These are phyloP conservation scores for Drosophila incognita DNA, from an alignment of 2,888 invertebrate genomes.

Conservation along the genomic window DNA sequence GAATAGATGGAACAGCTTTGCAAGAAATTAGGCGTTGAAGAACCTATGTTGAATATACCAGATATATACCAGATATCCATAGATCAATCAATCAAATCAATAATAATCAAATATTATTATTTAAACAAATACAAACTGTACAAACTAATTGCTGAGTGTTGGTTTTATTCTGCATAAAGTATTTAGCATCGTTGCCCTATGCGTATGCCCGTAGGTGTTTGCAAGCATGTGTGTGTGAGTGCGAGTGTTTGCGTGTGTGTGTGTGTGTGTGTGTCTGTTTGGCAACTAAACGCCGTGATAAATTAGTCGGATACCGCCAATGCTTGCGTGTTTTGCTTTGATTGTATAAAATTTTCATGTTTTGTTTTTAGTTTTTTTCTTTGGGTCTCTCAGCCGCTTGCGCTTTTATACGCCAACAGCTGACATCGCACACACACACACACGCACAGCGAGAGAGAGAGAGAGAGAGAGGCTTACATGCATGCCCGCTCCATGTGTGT, in stretches of 20 bases:
- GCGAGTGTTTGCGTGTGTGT: conserved; percentile 6
- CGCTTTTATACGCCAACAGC: conserved; percentile 59
- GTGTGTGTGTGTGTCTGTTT: conserved; percentile 34
- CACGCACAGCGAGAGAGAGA: neutral
- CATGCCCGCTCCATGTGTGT: conserved; percentile 45
- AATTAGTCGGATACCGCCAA: conserved; percentile 53
- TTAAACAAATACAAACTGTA: too few relatives aligned
- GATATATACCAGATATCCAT: neutral
- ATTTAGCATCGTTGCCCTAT: conserved; percentile 4
- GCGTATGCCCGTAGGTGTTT: conserved; percentile 1
- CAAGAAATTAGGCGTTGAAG: neutral
- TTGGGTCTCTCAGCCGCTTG: conserved; percentile 12
- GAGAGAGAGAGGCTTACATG: conserved; percentile 11
- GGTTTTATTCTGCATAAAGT: neutral
- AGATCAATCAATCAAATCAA: too few relatives aligned
- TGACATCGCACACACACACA: conserved; percentile 41
- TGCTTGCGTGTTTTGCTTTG: conserved; percentile 62
- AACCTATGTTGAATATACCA: neutral
- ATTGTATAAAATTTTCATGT: conserved; percentile 11
- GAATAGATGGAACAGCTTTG: neutral
- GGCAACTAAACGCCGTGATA: conserved; percentile 58
- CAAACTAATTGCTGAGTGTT: neutral
- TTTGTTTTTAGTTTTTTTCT: conserved; percentile 7
- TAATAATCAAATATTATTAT: too few relatives aligned
- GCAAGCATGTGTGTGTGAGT: neutral